Conservation (phyloP, 2,888 invertebrate species). For the Drosophila bunnanda region DNA sequence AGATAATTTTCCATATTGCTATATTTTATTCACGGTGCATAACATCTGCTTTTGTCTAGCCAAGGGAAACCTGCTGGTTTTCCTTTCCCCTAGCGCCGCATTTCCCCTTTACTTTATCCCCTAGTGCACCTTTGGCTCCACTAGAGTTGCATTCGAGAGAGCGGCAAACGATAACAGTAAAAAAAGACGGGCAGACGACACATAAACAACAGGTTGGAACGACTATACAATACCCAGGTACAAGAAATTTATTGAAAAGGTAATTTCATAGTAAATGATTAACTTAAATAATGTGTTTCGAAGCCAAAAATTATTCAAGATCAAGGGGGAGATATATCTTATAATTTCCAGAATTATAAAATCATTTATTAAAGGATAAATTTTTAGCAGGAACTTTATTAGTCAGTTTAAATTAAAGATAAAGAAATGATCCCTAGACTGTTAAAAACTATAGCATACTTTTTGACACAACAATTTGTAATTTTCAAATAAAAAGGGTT, state of each 20-base stretch:
- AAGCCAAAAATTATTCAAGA: neutral
- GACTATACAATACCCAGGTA: conserved; percentile 22
- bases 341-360: neutral
- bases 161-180: conserved; percentile 53
- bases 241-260: neutral
- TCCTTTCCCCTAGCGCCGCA: conserved; percentile 6
- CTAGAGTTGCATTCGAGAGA: conserved; percentile 49
- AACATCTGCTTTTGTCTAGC: conserved; percentile 50
- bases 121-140: conserved; percentile 21
- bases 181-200: conserved; percentile 31
- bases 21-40: neutral
- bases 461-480: neutral
- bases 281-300: neutral
- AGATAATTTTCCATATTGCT: neutral
- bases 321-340: neutral
- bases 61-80: conserved; percentile 46
- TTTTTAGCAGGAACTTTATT: neutral
- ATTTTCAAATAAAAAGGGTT: neutral
- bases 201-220: conserved; percentile 8
- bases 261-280: neutral
- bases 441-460: neutral
- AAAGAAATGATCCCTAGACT: too few relatives aligned
- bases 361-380: neutral
- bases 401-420: too few relatives aligned
- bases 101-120: conserved; percentile 26